Evolutionary conservation across 2,888 invertebrate genomes (phyloP).

Genomic region (Drosophila mulleri): DNA sequence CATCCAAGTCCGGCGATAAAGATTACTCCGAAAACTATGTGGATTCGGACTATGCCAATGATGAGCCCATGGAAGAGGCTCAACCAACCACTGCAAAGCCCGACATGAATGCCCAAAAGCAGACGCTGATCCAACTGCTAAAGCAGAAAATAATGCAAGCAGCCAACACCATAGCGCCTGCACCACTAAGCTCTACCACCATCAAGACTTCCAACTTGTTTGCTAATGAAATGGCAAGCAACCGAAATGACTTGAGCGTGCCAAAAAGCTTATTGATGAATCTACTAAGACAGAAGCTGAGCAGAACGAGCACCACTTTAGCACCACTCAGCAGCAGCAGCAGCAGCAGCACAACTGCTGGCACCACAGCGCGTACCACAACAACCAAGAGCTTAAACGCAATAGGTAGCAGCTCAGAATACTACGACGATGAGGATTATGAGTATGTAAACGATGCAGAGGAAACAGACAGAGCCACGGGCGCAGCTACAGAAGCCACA

Average conservation of each 20-base stretch:
- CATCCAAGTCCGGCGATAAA: background rate
- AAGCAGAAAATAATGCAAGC: conserved; percentile 23
- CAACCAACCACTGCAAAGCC: conserved; percentile 10
- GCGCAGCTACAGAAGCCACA: conserved; percentile 26
- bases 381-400: conserved; percentile 9
- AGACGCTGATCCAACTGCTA: conserved; percentile 42
- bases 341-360: conserved; percentile 20
- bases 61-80: conserved; percentile 36
- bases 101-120: conserved; percentile 39
- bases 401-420: conserved; percentile 20
- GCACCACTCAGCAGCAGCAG: conserved; percentile 3
- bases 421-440: conserved; percentile 47
- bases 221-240: conserved; percentile 26
- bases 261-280: conserved; percentile 47
- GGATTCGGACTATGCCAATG: conserved; percentile 61
- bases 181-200: conserved; percentile 5
- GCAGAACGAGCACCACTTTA: conserved; percentile 19
- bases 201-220: conserved; percentile 31
- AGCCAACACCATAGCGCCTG: background rate
- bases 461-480: conserved; percentile 20
- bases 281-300: conserved; percentile 49
- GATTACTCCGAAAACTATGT: conserved; percentile 47
- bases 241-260: conserved; percentile 7
- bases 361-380: conserved; percentile 11
- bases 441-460: conserved; percentile 44